These are phyloP conservation scores for Macroglossus sobrinus DNA, from an alignment of 2,113 vertebrate genomes.

Conservation along the genomic window DNA sequence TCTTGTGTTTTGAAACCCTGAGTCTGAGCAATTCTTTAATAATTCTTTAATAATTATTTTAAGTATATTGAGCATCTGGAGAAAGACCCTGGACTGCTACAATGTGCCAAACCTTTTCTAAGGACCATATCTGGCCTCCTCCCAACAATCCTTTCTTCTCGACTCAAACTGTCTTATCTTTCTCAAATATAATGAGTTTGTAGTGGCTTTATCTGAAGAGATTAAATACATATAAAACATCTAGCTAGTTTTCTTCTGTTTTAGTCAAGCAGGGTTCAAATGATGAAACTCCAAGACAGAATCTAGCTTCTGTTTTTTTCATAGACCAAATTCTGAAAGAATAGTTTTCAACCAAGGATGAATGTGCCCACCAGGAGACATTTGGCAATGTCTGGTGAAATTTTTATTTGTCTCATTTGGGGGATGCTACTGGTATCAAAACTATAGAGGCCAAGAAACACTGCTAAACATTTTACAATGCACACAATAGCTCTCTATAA, in stretches of 20 bases:
- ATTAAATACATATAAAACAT: background rate
- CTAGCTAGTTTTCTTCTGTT: background rate
- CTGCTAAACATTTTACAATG: background rate
- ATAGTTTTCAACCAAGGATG: background rate
- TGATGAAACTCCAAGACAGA: background rate
- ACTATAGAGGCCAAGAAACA: background rate
- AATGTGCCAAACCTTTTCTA: background rate
- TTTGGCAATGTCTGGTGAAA: background rate
- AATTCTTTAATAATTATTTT: background rate
- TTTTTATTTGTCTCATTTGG: background rate
- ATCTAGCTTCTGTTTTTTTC: background rate
- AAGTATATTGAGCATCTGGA: background rate
- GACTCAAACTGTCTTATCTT: background rate
- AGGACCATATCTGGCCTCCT: background rate
- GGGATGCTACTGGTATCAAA: background rate
- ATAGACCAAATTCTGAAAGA: background rate
- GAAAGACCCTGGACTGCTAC: background rate
- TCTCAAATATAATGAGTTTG: background rate
- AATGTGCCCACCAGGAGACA: background rate
- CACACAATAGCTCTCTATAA: background rate
- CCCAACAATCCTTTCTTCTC: background rate
- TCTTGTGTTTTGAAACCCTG: background rate
- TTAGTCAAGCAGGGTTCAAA: background rate
- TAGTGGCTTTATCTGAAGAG: background rate
- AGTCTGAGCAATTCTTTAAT: background rate